Base-by-base conservation (phyloP, 2,113 vertebrate genomes). In the Oenanthe melanoleuca region DNA sequence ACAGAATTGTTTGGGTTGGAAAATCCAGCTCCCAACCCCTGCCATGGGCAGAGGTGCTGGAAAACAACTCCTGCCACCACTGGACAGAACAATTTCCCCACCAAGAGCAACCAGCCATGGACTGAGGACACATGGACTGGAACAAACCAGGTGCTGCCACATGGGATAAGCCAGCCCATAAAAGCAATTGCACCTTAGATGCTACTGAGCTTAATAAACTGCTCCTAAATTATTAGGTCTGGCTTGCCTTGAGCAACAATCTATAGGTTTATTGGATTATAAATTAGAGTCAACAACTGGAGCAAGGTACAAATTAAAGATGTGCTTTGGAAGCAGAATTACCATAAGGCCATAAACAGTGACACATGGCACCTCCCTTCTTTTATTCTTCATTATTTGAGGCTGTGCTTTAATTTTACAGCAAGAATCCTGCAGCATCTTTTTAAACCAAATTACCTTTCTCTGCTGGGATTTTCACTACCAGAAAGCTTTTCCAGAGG, bases 161-260 rank as follows among this genome's bases (percentile, higher is more conserved):
- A 20, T 18, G 45, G 82, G 59, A 83, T 14, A 55, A 86, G 19
- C 31, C 38, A 73, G 79, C 55, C 86, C 71, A 49, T 47, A 59
- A 92, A 89, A 70, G 60, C 86, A 77, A 80, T 17, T 69, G 45
- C 40, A 53, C 45, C 6, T 7, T 16, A 45, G 82, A 82, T 34
- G 45, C 1, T 77, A 18, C 2, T 53, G 64, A 80, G 71, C 64
- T 78, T 73, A 45, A 63, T 74, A 83, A 94, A 93, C 50, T 57
- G 45, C 71, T 80, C 31, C 45, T 80, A 69, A 95, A 88, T 80
- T 65, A 73, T 92, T 50, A 92, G 55, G 16, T 74, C 75, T 94
- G 64, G 88, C 47, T 50, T 90, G 86, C 86, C 72, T 26, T 77
- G 20, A 91, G 77, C 86, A 91, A 44, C 57, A 56, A 79, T 45